Evolutionary conservation across 2,888 invertebrate species (phyloP).

Genomic region (Crepidodera aurea): DNA sequence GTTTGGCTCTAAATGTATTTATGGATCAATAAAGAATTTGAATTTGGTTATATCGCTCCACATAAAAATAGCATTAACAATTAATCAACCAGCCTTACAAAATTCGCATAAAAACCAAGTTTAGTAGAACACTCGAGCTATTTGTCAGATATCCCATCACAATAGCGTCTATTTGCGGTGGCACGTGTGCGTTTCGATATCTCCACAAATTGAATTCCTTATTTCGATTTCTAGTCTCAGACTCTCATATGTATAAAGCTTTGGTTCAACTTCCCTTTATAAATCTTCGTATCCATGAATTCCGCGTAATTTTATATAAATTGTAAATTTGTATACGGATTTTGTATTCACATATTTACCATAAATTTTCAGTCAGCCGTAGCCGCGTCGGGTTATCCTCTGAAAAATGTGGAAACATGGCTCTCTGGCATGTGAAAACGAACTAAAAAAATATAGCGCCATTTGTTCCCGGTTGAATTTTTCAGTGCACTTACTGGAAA

Average conservation of each 20-base stretch:
- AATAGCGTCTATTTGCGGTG: neutral
- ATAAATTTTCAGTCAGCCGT: conserved; percentile 23
- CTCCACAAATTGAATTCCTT: conserved; percentile 2
- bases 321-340: conserved; percentile 31
- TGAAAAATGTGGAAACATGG: conserved; percentile 20
- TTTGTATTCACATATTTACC: conserved; percentile 28
- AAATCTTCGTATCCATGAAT: conserved; percentile 9
- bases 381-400: neutral
- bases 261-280: conserved; percentile 6
- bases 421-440: conserved; percentile 16
- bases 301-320: conserved; percentile 22
- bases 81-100: no score
- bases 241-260: neutral
- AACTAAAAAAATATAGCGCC: neutral
- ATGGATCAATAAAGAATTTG: no score
- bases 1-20: no score
- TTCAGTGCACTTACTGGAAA: neutral
- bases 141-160: neutral
- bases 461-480: neutral
- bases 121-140: neutral
- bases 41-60: no score
- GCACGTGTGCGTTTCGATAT: neutral
- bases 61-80: no score
- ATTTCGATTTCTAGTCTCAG: conserved; percentile 2
- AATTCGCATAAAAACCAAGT: neutral